phyloP scores from a whole-genome alignment of 1,140 invertebrate genomes.

The Vollenhovia emeryi region DNA sequence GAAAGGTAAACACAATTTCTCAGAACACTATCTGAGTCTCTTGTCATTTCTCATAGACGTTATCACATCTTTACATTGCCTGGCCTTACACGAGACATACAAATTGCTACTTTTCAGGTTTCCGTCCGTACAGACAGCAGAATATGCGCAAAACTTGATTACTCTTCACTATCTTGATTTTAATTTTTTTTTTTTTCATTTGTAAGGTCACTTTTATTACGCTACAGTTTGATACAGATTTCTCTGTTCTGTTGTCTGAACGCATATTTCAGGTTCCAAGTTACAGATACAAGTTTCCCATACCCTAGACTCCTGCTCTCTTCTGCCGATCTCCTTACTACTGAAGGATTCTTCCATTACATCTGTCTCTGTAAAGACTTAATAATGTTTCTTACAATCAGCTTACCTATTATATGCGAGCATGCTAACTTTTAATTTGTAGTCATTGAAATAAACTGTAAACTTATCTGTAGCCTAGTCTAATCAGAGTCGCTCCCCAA shows the following conservation, averaged over 20 bases:
- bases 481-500: conserved; percentile 66
- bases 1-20: conserved; percentile 92
- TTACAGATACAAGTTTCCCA: conserved; percentile 66
- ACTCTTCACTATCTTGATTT: not conserved
- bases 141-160: conserved; percentile 4
- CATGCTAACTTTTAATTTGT: conserved; percentile 75
- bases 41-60: conserved; percentile 58
- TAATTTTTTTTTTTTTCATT: not conserved
- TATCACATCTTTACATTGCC: conserved; percentile 61
- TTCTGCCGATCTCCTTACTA: conserved; percentile 56
- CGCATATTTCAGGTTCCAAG: conserved; percentile 61
- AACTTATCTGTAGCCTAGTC: conserved; percentile 61
- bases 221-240: not conserved
- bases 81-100: conserved; percentile 70
- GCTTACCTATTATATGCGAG: conserved; percentile 69
- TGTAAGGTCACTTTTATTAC: not conserved
- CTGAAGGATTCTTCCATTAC: conserved; percentile 81
- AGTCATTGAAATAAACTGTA: conserved; percentile 63
- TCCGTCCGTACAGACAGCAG: conserved; percentile 60
- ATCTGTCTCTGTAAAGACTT: conserved; percentile 84
- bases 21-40: conserved; percentile 69
- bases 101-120: conserved; percentile 72
- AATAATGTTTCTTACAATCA: conserved; percentile 70
- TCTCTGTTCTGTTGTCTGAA: conserved; percentile 65
- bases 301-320: conserved; percentile 59